Base-by-base conservation (phyloP, 2,888 invertebrate species). In the Hydriomena furcata region DNA sequence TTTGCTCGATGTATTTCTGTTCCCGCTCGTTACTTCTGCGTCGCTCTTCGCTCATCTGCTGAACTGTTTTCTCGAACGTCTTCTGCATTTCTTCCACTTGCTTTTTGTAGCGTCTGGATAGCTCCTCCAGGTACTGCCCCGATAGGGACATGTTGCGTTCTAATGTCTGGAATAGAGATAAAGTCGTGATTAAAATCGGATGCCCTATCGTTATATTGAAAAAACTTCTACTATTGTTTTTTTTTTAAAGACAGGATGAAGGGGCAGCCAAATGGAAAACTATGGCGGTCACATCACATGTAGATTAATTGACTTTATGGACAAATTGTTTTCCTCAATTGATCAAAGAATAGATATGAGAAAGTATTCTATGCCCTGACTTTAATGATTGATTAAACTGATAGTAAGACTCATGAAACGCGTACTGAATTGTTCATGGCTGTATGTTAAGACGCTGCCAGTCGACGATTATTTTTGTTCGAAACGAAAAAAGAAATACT, bases 111-210 rank as follows among this genome's bases (percentile, higher is more conserved):
- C 98, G 93, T 46, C 96, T 94, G 82, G 98, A 98, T 62, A 99
- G 89, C 79, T 99, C 99, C 80, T 99, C 99, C 61, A 99, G 91
- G 81, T 99, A 99, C 81, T 98, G 98, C 52, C 97, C 96, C 61
- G 98, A 98, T 28, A 99, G 91, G 7, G 98, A 98, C 94, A 99
- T 97, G 85, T 99, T 99, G 63, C 97, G 93, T 86, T 99, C 99
- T 64, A 99, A 91, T 40, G 96, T 95, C 94, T 96, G 89, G 53
- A 91, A 91, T 50, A 45, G 47, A 60, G 60, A 57, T 58, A 50
- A 51, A 2, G n/a, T 23, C 5, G 2, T 7, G 4, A 31, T 42
- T 32, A 46, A 7, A 8, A 25, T 27, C 1, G 27, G 4, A 27
- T 8, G 17, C n/a, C n/a, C n/a, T n/a, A n/a, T n/a, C n/a, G n/a